phyloP scores from a whole-genome alignment of 2,113 vertebrate species.

The Todiramphus chloris region DNA sequence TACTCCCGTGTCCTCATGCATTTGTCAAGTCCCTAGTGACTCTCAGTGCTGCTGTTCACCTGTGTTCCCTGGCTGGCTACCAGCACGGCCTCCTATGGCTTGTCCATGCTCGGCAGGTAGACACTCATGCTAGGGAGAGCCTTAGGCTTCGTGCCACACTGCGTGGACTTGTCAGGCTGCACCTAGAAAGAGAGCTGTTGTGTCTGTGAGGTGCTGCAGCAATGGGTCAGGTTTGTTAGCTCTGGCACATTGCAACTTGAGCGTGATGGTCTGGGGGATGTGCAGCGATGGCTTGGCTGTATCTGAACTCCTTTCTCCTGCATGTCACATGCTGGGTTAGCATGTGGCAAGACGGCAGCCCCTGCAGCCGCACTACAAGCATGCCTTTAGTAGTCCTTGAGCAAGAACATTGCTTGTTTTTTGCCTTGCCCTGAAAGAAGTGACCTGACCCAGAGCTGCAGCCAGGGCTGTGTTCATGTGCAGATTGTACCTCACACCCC shows the following conservation, averaged over 20 bases:
- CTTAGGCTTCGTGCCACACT: fast-evolving
- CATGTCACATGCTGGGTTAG: not conserved
- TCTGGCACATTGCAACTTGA: not conserved
- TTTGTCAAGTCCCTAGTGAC: not conserved
- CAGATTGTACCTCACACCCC: not conserved
- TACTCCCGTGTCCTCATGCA: not conserved
- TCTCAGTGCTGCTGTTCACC: not conserved
- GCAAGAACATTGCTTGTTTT: not conserved
- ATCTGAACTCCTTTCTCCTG: not conserved
- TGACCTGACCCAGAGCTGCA: not conserved
- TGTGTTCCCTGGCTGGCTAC: not conserved
- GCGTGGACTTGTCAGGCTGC: not conserved
- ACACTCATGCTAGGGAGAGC: not conserved
- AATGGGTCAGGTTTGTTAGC: not conserved
- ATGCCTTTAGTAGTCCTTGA: not conserved
- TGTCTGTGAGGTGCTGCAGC: not conserved
- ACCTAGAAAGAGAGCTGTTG: not conserved
- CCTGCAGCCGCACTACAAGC: not conserved
- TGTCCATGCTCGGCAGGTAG: not conserved
- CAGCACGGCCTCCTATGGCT: not conserved
- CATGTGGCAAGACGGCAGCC: not conserved
- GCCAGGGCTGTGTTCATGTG: not conserved
- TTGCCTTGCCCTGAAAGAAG: not conserved
- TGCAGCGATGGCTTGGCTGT: not conserved
- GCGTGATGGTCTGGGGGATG: not conserved